Evolutionary conservation across 2,888 invertebrate genomes (phyloP).

Genomic region (Poecilus cupreus): DNA sequence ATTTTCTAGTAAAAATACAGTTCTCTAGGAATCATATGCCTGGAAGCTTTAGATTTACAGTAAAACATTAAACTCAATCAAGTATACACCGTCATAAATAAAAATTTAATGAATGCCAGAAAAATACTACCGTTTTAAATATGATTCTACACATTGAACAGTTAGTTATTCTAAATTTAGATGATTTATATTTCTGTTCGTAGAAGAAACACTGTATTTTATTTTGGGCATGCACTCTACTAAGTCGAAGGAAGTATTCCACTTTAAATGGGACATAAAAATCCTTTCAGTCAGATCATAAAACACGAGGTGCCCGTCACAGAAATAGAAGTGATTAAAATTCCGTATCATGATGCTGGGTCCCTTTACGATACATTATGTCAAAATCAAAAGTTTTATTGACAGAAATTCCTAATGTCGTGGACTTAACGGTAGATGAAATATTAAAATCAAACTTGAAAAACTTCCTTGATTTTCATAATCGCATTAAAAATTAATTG

Average conservation of each 20-base stretch:
- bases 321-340: constrained; percentile 17
- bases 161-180: constrained; percentile 33
- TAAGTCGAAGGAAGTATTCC: constrained; percentile 1
- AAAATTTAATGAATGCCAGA: constrained; percentile 28
- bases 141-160: constrained; percentile 18
- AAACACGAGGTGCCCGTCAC: not conserved
- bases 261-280: constrained; percentile 42
- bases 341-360: not conserved
- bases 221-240: not conserved
- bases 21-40: too few relatives aligned
- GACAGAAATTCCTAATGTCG: not conserved
- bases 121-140: constrained; percentile 13
- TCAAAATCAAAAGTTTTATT: constrained; percentile 7
- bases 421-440: not conserved
- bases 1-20: too few relatives aligned
- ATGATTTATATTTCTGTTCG: constrained; percentile 21
- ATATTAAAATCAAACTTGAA: constrained; percentile 13
- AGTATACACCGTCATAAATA: constrained; percentile 5
- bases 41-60: too few relatives aligned
- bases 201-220: not conserved
- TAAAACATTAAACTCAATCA: constrained; percentile 9
- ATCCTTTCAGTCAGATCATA: constrained; percentile 21
- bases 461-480: constrained; percentile 14
- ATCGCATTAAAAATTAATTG: constrained; percentile 29
- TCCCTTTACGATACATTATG: not conserved